Evolutionary conservation across 2,888 invertebrate species (phyloP), one percentile per base, ranked within the genome.

Genomic region (Pandemis heparana): DNA sequence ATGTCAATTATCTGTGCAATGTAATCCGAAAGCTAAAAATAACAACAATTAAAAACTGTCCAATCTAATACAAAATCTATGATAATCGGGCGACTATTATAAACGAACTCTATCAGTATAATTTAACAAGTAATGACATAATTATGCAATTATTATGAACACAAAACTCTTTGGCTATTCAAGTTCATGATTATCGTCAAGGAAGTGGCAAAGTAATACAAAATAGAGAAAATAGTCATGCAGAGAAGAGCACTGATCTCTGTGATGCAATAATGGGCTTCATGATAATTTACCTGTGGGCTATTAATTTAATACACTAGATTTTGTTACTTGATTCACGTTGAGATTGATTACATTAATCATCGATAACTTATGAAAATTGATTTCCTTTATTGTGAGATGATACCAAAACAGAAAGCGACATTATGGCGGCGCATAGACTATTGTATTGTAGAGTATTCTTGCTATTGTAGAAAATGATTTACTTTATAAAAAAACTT

Each of bases 321-420:
- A 53, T 53, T 74, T 65, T 23, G 41, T 69, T 60, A 59, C 53
- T 74, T 70, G 61, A 65, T 70, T 74, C 51, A 51, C 38, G 48
- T 59, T 70, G 43, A 51, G 38, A 71, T 60, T 61, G 43, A 67
- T 68, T 48, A 59, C 66, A 79, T 81, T 84, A 86, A 81, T 83
- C 85, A 85, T 85, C 79, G 82, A 85, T 85, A 86, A 87, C 83
- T 86, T 85, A 82, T 77, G 80, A 85, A 89, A 89, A 88, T 87
- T 88, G 85, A 87, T 89, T 89, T 88, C 79, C 85, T 91, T 86
- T 88, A 88, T 83, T 87, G 82, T 83, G 83, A 87, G 85, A 89
- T 81, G 85, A 89, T 88, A 92, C 91, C 91, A 93, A 92, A 94
- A 94, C 94, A 94, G 89, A 89, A 87, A 89, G 88, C 93, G 92